Percentiles rank a stretch among this genome's conserved stretches.
phyloP scores from a whole-genome alignment of 1,140 invertebrate species.

The Dinoponera quadriceps region DNA sequence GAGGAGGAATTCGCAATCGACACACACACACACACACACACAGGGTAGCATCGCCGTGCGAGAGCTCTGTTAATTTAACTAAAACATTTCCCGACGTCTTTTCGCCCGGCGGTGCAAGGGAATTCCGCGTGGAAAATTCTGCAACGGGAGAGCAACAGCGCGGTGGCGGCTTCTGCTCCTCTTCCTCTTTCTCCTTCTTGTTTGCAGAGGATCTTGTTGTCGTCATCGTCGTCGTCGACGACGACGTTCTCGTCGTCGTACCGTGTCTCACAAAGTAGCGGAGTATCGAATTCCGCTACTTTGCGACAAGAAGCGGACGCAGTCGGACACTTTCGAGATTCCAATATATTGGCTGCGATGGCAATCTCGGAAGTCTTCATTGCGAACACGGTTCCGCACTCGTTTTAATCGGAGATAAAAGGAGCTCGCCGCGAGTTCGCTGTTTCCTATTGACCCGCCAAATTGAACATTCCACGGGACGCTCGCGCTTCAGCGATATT shows the following conservation, averaged over 20 bases:
- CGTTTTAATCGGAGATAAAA: constrained; percentile 76
- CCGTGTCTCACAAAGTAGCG: constrained; percentile 64
- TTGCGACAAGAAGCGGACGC: constrained; percentile 49
- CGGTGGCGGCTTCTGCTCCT: not conserved
- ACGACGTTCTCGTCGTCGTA: constrained; percentile 51
- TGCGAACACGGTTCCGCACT: constrained; percentile 77
- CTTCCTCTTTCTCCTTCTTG: not conserved
- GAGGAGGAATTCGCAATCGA: constrained; percentile 47
- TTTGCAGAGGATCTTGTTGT: constrained; percentile 40
- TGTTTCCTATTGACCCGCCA: constrained; percentile 39
- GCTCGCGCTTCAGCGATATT: constrained; percentile 30
- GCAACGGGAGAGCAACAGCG: constrained; percentile 12
- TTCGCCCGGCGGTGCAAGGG: constrained; percentile 37
- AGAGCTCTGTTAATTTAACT: constrained; percentile 61
- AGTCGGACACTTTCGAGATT: constrained; percentile 61
- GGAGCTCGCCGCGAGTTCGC: constrained; percentile 44
- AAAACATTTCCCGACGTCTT: constrained; percentile 59
- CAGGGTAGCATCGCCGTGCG: no score
- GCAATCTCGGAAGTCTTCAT: constrained; percentile 54
- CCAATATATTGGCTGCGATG: constrained; percentile 54
- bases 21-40: no score
- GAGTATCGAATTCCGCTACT: constrained; percentile 70
- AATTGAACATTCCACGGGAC: constrained; percentile 59
- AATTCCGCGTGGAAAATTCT: constrained; percentile 52
- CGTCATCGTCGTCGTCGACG: constrained; percentile 53